These are phyloP conservation scores for Caenorhabditis latens DNA, from an alignment of 1,140 invertebrate species.

Conservation along the genomic window DNA sequence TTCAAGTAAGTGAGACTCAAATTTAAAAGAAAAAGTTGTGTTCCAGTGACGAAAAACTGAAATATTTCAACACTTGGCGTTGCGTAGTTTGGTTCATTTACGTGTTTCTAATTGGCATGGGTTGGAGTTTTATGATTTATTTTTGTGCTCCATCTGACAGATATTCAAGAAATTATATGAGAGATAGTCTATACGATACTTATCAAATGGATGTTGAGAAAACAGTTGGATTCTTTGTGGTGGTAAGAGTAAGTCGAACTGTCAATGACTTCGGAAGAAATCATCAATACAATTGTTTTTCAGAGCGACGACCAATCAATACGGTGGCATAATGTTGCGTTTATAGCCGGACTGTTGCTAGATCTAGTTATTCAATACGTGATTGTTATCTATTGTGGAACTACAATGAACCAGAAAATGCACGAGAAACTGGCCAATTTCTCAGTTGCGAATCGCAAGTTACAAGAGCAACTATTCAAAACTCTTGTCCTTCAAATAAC, in stretches of 20 bases:
- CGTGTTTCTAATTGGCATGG: neutral
- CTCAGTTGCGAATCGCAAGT: neutral
- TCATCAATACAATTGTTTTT: neutral
- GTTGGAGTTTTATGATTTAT: neutral
- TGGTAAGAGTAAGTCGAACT: neutral
- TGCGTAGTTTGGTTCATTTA: conserved; percentile 5
- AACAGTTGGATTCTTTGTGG: conserved; percentile 1
- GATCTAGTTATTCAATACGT: conserved; percentile 5
- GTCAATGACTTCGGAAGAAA: no score
- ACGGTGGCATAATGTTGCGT: neutral
- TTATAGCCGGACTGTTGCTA: neutral
- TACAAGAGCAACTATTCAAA: conserved; percentile 3
- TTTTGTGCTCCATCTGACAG: neutral
- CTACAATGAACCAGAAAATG: neutral
- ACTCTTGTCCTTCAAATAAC: neutral
- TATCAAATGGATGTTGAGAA: conserved; percentile 6
- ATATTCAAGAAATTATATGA: neutral
- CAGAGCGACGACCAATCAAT: neutral
- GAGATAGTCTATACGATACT: neutral
- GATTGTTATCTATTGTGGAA: neutral
- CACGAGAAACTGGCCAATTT: neutral
- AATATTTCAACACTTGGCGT: neutral
- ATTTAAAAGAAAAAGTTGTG: no score
- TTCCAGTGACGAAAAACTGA: conserved; percentile 1
- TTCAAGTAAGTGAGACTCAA: neutral